Conservation (phyloP, 2,113 vertebrate genomes). For the Pedionomus torquatus region DNA sequence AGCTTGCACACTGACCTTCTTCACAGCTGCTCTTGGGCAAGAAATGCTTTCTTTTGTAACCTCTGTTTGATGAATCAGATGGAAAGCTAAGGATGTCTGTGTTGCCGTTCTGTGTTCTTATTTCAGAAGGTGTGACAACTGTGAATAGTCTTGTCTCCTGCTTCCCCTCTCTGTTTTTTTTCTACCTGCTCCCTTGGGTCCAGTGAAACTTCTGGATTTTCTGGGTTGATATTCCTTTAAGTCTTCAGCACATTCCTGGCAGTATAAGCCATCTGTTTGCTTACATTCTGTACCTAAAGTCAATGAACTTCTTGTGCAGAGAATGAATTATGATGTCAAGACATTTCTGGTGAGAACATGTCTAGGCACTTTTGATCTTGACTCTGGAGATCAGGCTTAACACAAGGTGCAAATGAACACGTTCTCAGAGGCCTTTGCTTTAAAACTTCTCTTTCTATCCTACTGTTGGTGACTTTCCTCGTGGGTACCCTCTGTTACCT, state of each 20-base stretch:
- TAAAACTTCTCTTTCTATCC: neutral
- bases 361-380: constrained; percentile 43
- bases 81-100: neutral
- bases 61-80: neutral
- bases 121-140: neutral
- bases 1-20: neutral
- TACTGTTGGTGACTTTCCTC: neutral
- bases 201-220: constrained; percentile 13
- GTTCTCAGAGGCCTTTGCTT: neutral
- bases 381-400: constrained; percentile 2
- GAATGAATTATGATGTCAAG: constrained; percentile 54
- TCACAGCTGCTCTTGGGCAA: neutral
- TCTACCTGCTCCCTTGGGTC: neutral
- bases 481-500: neutral
- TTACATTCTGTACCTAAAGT: constrained; percentile 45
- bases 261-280: constrained; percentile 53
- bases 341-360: constrained; percentile 48
- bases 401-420: neutral
- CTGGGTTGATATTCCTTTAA: constrained; percentile 18
- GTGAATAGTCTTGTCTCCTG: neutral
- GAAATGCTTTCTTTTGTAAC: neutral
- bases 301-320: constrained; percentile 47
- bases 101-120: neutral
- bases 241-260: constrained; percentile 47
- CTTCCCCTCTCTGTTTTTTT: neutral